phyloP scores from a whole-genome alignment of 2,113 vertebrate species.

The Plestiodon gilberti region DNA sequence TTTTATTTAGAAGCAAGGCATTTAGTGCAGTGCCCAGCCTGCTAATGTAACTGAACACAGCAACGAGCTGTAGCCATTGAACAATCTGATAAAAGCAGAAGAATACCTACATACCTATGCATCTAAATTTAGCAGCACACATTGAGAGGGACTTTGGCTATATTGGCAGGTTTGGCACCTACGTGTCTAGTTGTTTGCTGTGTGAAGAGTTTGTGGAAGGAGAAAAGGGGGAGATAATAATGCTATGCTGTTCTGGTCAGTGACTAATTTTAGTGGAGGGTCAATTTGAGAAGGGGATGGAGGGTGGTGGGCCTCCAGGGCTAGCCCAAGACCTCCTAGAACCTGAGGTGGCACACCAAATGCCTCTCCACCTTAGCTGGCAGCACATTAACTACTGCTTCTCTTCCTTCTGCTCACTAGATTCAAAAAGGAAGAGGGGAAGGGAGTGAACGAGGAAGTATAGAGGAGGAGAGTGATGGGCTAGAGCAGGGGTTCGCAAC shows the following conservation, averaged over 20 bases:
- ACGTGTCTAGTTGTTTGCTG: not conserved
- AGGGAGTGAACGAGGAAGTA: too few relatives aligned
- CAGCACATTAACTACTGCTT: too few relatives aligned
- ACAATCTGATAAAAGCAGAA: not conserved
- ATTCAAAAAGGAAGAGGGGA: too few relatives aligned
- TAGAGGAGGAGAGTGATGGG: too few relatives aligned
- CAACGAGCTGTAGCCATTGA: not conserved
- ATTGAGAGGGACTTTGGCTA: not conserved
- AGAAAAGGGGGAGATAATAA: not conserved
- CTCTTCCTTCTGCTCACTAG: too few relatives aligned
- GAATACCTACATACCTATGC: not conserved
- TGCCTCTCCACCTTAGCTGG: too few relatives aligned
- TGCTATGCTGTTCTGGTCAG: not conserved
- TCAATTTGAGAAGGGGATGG: not conserved
- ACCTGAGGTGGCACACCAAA: too few relatives aligned
- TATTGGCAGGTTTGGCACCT: not conserved
- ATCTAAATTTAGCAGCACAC: not conserved
- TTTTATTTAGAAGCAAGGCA: slow-evolving; percentile 7
- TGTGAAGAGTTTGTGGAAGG: not conserved
- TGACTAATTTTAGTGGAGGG: not conserved
- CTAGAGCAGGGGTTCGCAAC: too few relatives aligned
- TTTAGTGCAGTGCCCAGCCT: not conserved
- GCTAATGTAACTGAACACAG: not conserved
- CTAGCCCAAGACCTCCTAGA: too few relatives aligned
- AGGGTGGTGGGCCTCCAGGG: not conserved